Conservation (phyloP, 2,888 invertebrate species). For the Petrophora chlorosata region DNA sequence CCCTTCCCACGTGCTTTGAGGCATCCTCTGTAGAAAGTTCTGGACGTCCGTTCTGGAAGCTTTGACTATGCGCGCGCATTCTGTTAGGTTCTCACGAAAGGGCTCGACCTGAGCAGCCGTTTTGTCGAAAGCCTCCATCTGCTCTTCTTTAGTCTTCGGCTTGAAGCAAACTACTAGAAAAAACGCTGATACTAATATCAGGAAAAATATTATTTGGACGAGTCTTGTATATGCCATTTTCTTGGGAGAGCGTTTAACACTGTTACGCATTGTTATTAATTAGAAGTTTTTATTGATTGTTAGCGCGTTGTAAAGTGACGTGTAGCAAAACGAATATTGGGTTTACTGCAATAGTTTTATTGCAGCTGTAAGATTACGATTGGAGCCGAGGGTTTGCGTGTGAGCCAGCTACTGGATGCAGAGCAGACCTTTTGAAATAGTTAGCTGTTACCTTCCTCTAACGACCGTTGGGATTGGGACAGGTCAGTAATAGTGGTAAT, state of each 20-base stretch:
- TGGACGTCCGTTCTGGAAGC: slow-evolving; percentile 68
- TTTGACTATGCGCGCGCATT: slow-evolving; percentile 71
- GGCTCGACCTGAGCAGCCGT: slow-evolving; percentile 68
- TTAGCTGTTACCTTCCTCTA: neutral
- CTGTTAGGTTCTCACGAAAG: slow-evolving; percentile 68
- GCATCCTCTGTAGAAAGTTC: slow-evolving; percentile 67
- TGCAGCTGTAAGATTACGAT: neutral
- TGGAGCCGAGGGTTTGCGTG: neutral
- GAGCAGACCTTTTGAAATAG: neutral
- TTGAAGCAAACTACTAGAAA: slow-evolving; percentile 57
- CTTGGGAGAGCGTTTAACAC: slow-evolving; percentile 44
- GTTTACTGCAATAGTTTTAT: slow-evolving; percentile 21
- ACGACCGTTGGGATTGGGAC: neutral
- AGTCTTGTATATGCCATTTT: slow-evolving; percentile 44
- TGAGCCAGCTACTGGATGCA: neutral
- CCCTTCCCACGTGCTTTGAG: slow-evolving; percentile 63
- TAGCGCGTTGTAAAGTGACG: slow-evolving; percentile 39
- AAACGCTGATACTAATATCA: slow-evolving; percentile 48
- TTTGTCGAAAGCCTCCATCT: slow-evolving; percentile 57
- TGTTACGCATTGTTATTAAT: slow-evolving; percentile 41
- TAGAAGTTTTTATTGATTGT: slow-evolving; percentile 55
- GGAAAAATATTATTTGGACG: slow-evolving; percentile 39
- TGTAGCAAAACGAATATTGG: slow-evolving; percentile 26
- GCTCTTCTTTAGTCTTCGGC: slow-evolving; percentile 68
- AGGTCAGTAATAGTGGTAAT: neutral